Evolutionary conservation across 2,113 vertebrate species (phyloP).

Genomic region (Toxotes jaculatrix): DNA sequence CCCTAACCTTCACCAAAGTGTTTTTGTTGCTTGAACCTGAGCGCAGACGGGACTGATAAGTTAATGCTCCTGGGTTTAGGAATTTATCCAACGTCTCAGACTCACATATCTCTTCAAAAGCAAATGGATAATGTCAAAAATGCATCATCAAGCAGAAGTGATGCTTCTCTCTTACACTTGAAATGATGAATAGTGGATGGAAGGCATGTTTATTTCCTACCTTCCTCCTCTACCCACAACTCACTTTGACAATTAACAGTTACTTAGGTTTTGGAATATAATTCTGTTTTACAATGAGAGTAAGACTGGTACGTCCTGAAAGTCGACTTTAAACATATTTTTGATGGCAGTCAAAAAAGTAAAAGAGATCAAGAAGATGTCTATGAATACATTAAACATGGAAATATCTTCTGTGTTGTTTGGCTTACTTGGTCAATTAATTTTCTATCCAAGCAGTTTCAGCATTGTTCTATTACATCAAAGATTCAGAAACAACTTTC

Average conservation of each 20-base stretch:
- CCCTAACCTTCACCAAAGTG: too few species aligned
- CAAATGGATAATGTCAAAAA: neutral
- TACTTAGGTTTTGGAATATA: neutral
- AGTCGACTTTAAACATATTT: neutral
- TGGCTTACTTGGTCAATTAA: neutral
- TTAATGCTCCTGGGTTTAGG: neutral
- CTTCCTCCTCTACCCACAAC: neutral
- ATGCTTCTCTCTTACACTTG: constrained; percentile 6
- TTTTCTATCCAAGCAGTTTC: neutral
- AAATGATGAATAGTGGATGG: neutral
- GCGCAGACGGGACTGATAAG: neutral
- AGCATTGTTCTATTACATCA: neutral
- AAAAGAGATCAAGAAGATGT: neutral
- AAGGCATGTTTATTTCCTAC: neutral
- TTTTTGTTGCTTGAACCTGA: too few species aligned
- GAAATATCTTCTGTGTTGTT: neutral
- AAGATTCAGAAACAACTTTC: neutral
- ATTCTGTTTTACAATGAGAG: neutral
- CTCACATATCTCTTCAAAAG: neutral
- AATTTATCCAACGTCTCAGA: constrained; percentile 1
- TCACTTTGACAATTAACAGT: neutral
- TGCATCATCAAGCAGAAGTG: constrained; percentile 9
- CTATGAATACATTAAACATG: neutral
- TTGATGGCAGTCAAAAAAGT: neutral
- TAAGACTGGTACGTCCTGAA: neutral